These are phyloP conservation scores for Drusus annulatus DNA, from an alignment of 1,140 invertebrate genomes.

Conservation along the genomic window DNA sequence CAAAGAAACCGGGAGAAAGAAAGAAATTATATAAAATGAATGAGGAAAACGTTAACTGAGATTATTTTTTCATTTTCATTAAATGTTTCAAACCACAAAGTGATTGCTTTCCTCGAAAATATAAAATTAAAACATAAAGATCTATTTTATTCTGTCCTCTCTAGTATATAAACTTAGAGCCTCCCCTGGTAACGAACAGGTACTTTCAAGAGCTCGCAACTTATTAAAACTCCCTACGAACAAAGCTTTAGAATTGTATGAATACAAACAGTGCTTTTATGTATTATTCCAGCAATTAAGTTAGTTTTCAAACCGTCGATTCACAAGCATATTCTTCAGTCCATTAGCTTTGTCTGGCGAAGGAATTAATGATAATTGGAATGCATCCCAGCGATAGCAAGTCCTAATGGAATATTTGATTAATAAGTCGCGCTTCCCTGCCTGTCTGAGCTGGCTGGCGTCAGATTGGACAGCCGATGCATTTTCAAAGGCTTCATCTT, in stretches of 20 bases:
- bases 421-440: conserved; percentile 22
- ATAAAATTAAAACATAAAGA: no score
- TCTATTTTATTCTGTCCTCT: no score
- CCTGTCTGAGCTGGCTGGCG: conserved; percentile 27
- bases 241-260: not conserved
- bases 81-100: no score
- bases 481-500: not conserved
- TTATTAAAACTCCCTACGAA: no score
- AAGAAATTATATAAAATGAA: no score
- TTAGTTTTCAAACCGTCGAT: not conserved
- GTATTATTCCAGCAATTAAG: not conserved
- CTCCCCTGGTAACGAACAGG: no score
- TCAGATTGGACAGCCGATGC: not conserved
- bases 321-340: not conserved
- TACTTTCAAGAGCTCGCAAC: no score
- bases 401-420: conserved; percentile 24
- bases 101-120: no score
- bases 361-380: conserved; percentile 36
- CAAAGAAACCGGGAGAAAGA: no score
- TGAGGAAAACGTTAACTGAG: no score
- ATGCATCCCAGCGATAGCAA: conserved; percentile 9
- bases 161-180: no score
- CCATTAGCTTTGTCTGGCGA: not conserved
- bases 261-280: not conserved
- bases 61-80: no score